phyloP scores from a whole-genome alignment of 2,888 invertebrate genomes.

The Yponomeuta evonymella region DNA sequence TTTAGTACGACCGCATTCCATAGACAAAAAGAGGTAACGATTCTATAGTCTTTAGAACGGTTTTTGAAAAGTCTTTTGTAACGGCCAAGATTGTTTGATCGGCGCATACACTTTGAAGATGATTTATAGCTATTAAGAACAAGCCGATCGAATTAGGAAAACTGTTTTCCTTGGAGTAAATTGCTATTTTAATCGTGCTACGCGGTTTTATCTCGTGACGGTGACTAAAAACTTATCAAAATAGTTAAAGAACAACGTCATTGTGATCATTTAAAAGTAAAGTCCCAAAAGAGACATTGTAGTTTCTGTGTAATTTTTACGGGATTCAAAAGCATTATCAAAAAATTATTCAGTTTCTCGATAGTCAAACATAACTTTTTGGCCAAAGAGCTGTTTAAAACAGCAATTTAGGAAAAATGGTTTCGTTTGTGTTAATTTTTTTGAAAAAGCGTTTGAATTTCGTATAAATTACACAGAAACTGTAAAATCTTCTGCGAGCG shows the following conservation, averaged over 20 bases:
- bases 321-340: too few relatives aligned
- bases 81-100: conserved; percentile 36
- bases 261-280: neutral
- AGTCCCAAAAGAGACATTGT: too few relatives aligned
- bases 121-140: conserved; percentile 58
- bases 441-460: too few relatives aligned
- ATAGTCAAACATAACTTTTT: too few relatives aligned
- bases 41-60: too few relatives aligned
- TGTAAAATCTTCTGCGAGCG: too few relatives aligned
- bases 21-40: neutral
- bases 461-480: too few relatives aligned
- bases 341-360: too few relatives aligned
- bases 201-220: neutral
- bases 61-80: neutral
- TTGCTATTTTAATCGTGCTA: conserved; percentile 28
- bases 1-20: neutral
- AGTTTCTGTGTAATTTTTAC: too few relatives aligned
- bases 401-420: too few relatives aligned
- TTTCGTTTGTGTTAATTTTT: too few relatives aligned
- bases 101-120: conserved; percentile 31
- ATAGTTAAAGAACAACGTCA: neutral
- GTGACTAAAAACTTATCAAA: neutral
- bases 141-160: conserved; percentile 49
- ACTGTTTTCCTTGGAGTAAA: conserved; percentile 40
- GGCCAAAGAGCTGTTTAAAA: too few relatives aligned